Base-by-base conservation (phyloP, 2,888 invertebrate genomes). In the Stictocephala bisonia region DNA sequence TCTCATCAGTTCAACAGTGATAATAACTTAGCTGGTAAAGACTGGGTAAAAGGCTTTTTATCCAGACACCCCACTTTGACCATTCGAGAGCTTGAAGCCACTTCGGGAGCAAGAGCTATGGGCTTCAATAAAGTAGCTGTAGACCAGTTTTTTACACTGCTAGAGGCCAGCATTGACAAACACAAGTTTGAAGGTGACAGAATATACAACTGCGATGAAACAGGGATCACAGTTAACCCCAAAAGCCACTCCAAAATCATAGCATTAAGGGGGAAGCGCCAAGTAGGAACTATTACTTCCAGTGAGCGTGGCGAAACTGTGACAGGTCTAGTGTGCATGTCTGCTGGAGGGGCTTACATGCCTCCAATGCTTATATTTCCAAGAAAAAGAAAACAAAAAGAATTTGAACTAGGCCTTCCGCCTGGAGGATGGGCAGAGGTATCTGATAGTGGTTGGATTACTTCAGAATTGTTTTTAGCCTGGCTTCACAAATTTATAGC, bases 61-160 rank as follows among this genome's bases (percentile, higher is more conserved):
- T 80, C 76, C 51, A 78, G 80, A 64, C 77, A 82, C 78, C 78
- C 79, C 64, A 75, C 72, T 60, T 76, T 81, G 60, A 79, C 79
- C 51, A 53, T 81, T 35, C 75, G 81, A 31, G 79, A 48, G 76
- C 81, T 80, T 71, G 79, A 81, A 75, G 77, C 77, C n/a, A 80
- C 80, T 60, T 74, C 81, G 48, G 79, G 80, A 58, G 81, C 81
- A 2, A 71, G 82, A 69, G 81, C 82, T 58, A 74, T 76, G 56
- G 81, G 80, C 1, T 84, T 83, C 60, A 81, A 82, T 67, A 81
- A 78, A 79, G 73, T 75, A n/a, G 77, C 78, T 3, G 80, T 79
- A 20, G 31, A 68, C n/a, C 18, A 51, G 22, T 51, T 51, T 20
- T 51, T 71, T 67, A 27, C 58, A 27, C 18, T 69, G 15, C 27